A percentile compares a stretch with the other conserved stretches of the same genome.
phyloP scores from a whole-genome alignment of 2,888 invertebrate genomes.

The Leucophora obtusa region DNA sequence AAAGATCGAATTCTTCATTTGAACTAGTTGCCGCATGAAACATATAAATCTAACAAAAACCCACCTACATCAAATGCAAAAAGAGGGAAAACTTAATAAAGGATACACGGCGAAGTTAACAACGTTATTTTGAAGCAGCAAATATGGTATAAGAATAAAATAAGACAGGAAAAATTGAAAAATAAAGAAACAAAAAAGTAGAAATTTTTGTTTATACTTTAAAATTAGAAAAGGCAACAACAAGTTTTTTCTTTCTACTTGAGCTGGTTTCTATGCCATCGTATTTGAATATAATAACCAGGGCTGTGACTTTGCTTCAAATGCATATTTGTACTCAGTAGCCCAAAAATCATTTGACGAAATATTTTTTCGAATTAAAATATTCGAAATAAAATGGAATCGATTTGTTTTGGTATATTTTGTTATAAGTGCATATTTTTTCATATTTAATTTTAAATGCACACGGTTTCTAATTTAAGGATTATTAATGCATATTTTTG shows the following conservation, averaged over 20 bases:
- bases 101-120: slow-evolving; percentile 7
- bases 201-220: slow-evolving; percentile 10
- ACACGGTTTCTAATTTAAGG: no score
- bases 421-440: no score
- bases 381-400: no score
- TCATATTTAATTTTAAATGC: no score
- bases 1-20: no score
- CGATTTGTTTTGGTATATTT: no score
- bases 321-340: no score
- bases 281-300: not conserved
- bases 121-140: not conserved
- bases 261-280: not conserved
- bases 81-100: slow-evolving; percentile 2
- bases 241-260: not conserved
- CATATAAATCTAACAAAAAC: not conserved
- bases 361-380: no score
- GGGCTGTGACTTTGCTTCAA: no score
- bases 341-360: no score
- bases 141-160: not conserved
- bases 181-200: not conserved
- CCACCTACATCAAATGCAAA: slow-evolving; percentile 6
- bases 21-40: no score
- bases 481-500: no score
- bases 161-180: slow-evolving; percentile 1
- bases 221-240: slow-evolving; percentile 21